Evolutionary conservation across 2,888 invertebrate genomes (phyloP).

Genomic region (Melieria picta): DNA sequence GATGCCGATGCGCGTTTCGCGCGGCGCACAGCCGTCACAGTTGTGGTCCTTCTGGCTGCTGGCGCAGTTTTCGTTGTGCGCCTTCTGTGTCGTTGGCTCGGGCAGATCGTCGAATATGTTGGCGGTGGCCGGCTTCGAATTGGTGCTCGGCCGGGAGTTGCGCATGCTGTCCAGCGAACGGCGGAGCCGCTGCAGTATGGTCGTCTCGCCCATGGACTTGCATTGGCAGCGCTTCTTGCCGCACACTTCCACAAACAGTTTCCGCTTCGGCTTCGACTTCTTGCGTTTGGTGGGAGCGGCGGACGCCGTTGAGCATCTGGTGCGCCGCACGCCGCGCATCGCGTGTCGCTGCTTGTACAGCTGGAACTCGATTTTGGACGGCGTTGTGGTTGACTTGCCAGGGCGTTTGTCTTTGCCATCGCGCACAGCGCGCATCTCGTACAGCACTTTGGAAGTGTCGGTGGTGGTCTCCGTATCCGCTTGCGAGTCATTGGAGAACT

Average conservation of each 20-base stretch:
- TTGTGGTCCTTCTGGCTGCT: not conserved
- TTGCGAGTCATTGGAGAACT: conserved; percentile 47
- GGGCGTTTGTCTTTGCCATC: conserved; percentile 34
- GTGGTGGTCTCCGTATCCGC: conserved; percentile 40
- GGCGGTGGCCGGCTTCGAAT: conserved; percentile 34
- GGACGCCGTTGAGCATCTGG: conserved; percentile 19
- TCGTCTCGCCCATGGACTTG: conserved; percentile 7
- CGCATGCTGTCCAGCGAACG: conserved; percentile 53
- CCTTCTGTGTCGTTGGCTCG: not conserved
- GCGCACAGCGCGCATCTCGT: conserved; percentile 56
- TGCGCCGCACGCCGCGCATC: conserved; percentile 38
- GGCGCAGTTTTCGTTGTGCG: not conserved
- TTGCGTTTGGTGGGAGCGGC: conserved; percentile 17
- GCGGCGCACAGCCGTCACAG: not conserved
- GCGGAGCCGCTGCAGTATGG: conserved; percentile 43
- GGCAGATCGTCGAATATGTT: conserved; percentile 29
- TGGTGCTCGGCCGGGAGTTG: conserved; percentile 36
- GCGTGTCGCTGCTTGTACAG: conserved; percentile 47
- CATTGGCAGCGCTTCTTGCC: conserved; percentile 5
- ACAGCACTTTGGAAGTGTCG: conserved; percentile 51
- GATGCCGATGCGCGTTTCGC: conserved; percentile 68
- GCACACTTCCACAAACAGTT: conserved; percentile 25
- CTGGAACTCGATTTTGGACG: conserved; percentile 60
- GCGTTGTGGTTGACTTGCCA: conserved; percentile 45
- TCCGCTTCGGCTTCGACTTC: conserved; percentile 38